Evolutionary conservation across 35 echinoderm and acorn worm species (phyloP), one percentile per base, ranked within the genome.

Genomic region (Heliocidaris tuberculata): DNA sequence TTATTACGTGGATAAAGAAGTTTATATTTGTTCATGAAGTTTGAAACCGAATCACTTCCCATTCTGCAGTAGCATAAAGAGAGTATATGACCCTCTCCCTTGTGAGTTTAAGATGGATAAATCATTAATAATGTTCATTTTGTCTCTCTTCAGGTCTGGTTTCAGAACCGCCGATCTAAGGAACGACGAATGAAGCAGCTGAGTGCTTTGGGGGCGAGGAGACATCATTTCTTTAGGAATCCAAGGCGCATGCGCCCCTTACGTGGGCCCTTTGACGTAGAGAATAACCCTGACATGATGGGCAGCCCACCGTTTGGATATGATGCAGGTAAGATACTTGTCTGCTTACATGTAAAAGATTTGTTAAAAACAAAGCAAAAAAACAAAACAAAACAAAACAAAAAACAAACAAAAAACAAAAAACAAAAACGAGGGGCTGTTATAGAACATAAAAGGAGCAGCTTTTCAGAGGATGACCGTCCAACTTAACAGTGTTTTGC

Each of bases 151-250:
- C 87, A 99, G 98, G 98, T 99, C 65, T 99, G 98, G 98, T 97
- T 99, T 96, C 98, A 99, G 86, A 99, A 99, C 90, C 93, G 98
- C 48, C 93, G 98, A 59, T 99, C 98, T 27, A 99, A 99, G 92
- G 98, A 99, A 52, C 93, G 98, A 48, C 85, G 98, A 56, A 96
- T 99, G 96, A 99, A 99, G 94, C 98, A 99, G 95, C 97, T 99
- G 42, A 99, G 98, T 86, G 98, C 98, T 12, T 88, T 99, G 50
- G 98, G 98, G 35, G 98, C 98, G 29, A 96, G 98, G 32, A 95
- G 98, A 24, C 97, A 99, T 86, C 98, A 97, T 50, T 99, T 97
- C 94, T 99, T 99, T 71, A 95, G 98, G 71, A 97, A 99, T 93
- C 97, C 97, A 90, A 49, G 98, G 94, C 93, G 98, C 54, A 97